Evolutionary conservation across 2,113 vertebrate genomes (phyloP), one percentile per base, ranked within the genome.

Genomic region (Rhadina sibilatrix): DNA sequence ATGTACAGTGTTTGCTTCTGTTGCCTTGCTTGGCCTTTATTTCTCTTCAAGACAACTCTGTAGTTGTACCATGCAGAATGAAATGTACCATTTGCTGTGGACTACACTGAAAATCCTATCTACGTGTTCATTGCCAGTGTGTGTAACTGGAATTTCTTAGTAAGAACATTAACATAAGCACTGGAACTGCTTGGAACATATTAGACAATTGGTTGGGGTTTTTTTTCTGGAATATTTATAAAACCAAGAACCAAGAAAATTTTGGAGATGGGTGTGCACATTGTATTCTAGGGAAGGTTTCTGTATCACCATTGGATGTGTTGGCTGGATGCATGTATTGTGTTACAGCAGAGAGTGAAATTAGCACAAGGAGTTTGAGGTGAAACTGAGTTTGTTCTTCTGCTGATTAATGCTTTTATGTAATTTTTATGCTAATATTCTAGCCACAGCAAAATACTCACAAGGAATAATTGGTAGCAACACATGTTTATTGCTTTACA

Each of bases 381-480:
- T 70, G 71, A 92, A 96, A 64, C 47, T 24, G 40, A 59, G 46
- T 87, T 93, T 89, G 40, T 84, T 88, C 61, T 81, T 92, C 64
- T 93, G 83, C 42, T 78, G 60, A 92, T 92, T 57, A 89, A 81
- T 89, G 40, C 52, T 93, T 92, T 87, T 56, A 44, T 88, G 75
- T 74, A 23, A 83, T 80, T 86, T 93, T 82, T 64, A 52, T 88
- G 92, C 72, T 96, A 93, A 83, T 95, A 38, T 53, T 94, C 63
- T 70, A 80, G 54, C 59, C 37, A 59, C 4, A 3, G 68, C 65
- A 89, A 83, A 81, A 77, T 64, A 53, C 22, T 44, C 64, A 60
- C n/a, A 5, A 42, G 47, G 49, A 49, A 60, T 83, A 92, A 93
- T 64, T 84, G 72, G 44, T 87, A 89, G 83, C 60, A 93, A 75